Conservation (phyloP, 2,888 invertebrate genomes). For the Laspeyria flexula region DNA sequence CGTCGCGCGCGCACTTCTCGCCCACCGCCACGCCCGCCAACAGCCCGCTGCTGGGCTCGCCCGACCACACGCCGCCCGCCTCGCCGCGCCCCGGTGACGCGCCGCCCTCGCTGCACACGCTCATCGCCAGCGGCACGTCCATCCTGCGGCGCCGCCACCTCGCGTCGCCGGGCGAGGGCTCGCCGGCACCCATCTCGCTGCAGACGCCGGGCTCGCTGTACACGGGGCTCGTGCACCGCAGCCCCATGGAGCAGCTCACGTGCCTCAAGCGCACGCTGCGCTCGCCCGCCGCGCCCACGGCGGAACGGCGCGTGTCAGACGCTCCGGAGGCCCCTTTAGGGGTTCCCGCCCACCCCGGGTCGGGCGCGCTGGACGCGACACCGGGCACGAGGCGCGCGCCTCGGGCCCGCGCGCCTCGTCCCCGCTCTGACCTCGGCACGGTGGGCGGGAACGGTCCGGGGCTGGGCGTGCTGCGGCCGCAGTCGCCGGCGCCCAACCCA, state of each 20-base stretch:
- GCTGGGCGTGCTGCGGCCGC: constrained; percentile 82
- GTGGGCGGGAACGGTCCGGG: constrained; percentile 48
- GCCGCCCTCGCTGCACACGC: constrained; percentile 81
- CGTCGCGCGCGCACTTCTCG: constrained; percentile 89
- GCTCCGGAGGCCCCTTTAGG: constrained; percentile 76
- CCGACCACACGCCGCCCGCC: constrained; percentile 80
- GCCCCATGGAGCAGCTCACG: constrained; percentile 93
- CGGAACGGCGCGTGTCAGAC: constrained; percentile 71
- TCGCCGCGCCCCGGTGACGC: constrained; percentile 89
- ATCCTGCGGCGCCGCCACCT: constrained; percentile 81
- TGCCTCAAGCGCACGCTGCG: constrained; percentile 87
- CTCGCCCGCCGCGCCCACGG: constrained; percentile 71
- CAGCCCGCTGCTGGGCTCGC: constrained; percentile 90
- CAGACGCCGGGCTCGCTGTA: constrained; percentile 87
- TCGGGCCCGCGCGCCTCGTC: constrained; percentile 76
- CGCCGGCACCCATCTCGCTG: constrained; percentile 87
- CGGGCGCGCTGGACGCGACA: constrained; percentile 82
- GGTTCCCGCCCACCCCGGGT: constrained; percentile 87
- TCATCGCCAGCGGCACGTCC: constrained; percentile 82
- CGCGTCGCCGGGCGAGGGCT: constrained; percentile 86
- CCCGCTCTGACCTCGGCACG: constrained; percentile 61
- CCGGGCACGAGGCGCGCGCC: constrained; percentile 73
- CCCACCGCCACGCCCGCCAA: constrained; percentile 96
- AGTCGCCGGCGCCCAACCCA: constrained; percentile 81
- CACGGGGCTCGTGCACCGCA: constrained; percentile 88